Base-by-base conservation (phyloP, 2,888 invertebrate genomes). In the Melolontha melolontha region DNA sequence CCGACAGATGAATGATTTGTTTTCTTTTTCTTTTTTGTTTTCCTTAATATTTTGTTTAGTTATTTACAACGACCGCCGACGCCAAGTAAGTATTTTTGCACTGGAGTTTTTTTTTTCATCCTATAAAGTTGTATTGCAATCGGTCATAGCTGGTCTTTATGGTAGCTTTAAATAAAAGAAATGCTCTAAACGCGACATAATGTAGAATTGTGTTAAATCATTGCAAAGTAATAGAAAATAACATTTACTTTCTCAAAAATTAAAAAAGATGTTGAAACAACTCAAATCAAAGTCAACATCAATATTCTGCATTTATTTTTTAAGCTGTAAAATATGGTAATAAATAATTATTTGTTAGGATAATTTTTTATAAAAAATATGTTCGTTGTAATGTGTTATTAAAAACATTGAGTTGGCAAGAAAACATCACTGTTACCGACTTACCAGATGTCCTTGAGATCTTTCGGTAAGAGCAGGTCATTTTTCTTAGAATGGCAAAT, bases 31-130 rank as follows among this genome's bases (percentile, higher is more conserved):
- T 59, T n/a, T 55, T 57, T 51, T 50, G 57, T 62, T 66, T 62
- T 66, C 69, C 69, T 69, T 69, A 65, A 69, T 59, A 52, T 62
- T 34, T 50, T 64, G 22, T 64, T 67, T 47, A 67, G 69, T 66
- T 72, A 59, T 65, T 44, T 71, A 41, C 63, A 27, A 67, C 66
- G 71, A 64, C 70, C 75, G 52, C 72, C 74, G 54, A 74, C 76
- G 67, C 75, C 75, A 62, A 72, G 75, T 76, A 73, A 75, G 75
- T 76, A 74, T 70, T 22, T 64, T 63, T 16, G 34, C 10, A 16
- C 54, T 50, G 11, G 22, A 27, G 1, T 34, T 34, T 6, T 29
- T 29, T 8, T 34, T 34, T 34, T 2, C 22, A 22, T 22, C 4
- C 22, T 22, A 2, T 4, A 4, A 22, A 22, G 22, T 22, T 1